Conservation (phyloP, 2,888 invertebrate species). For the Diarsia rubi region DNA sequence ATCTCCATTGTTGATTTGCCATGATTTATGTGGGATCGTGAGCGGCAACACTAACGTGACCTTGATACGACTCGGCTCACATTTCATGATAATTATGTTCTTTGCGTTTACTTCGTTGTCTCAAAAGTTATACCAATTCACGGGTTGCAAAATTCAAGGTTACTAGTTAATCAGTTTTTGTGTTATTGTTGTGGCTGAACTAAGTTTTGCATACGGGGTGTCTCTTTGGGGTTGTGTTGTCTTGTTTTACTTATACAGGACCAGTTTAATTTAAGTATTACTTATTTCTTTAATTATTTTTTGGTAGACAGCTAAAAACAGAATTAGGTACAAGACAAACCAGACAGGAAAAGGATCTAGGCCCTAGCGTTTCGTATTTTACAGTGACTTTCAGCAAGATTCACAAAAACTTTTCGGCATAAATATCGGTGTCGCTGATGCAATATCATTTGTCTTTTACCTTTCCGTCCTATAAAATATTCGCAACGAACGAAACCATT, state of each 20-base stretch:
- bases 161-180: not conserved
- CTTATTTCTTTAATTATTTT: no score
- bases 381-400: not conserved
- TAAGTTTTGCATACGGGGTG: not conserved
- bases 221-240: not conserved
- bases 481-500: not conserved
- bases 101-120: conserved; percentile 39
- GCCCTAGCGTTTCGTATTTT: not conserved
- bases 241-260: no score
- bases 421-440: not conserved
- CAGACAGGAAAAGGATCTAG: no score
- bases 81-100: conserved; percentile 48
- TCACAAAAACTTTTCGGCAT: not conserved
- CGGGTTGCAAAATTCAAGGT: conserved; percentile 56
- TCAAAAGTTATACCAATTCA: conserved; percentile 54
- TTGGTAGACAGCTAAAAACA: no score
- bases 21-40: conserved; percentile 31
- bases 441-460: not conserved
- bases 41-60: conserved; percentile 40
- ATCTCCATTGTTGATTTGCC: conserved; percentile 14
- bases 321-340: no score
- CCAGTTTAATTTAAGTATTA: no score
- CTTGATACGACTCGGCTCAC: conserved; percentile 43
- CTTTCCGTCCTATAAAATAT: not conserved
- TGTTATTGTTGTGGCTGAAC: not conserved